phyloP scores from a whole-genome alignment of 2,888 invertebrate genomes.

The Colostygia pectinataria region DNA sequence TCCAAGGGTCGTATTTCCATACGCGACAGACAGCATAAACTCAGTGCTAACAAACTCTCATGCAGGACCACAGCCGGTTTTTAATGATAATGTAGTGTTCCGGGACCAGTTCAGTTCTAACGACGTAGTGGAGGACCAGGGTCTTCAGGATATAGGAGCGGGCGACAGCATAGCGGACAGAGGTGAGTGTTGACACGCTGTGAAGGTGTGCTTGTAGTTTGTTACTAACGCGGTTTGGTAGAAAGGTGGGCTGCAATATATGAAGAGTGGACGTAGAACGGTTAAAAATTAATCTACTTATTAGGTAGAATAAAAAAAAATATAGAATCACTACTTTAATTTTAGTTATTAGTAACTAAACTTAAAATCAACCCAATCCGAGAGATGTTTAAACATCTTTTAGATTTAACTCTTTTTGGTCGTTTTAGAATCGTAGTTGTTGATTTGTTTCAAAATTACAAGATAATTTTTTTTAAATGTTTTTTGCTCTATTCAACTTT shows the following conservation, averaged over 20 bases:
- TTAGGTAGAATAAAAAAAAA: no score
- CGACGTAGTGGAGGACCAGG: slow-evolving; percentile 83
- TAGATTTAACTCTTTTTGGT: no score
- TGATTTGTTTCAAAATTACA: no score
- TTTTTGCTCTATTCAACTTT: no score
- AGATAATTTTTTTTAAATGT: no score
- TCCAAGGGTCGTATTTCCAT: slow-evolving; percentile 77
- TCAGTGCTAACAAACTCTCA: slow-evolving; percentile 75
- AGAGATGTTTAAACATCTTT: no score
- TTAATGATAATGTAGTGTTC: slow-evolving; percentile 73
- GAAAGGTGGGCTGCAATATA: neutral
- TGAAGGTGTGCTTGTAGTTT: neutral
- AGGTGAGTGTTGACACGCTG: slow-evolving; percentile 76
- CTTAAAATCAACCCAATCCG: no score
- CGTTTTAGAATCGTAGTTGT: no score
- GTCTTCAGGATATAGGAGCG: slow-evolving; percentile 84
- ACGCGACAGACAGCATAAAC: slow-evolving; percentile 64
- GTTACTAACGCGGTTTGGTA: slow-evolving; percentile 7
- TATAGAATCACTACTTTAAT: no score
- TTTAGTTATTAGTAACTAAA: no score
- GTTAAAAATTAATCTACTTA: no score
- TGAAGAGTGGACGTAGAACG: no score
- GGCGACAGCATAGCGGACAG: slow-evolving; percentile 84
- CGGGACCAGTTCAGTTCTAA: slow-evolving; percentile 85
- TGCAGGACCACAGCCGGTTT: slow-evolving; percentile 51